A percentile compares a stretch with the other conserved stretches of the same genome.
These are phyloP conservation scores for Bubo blakistoni DNA, from an alignment of 2,113 vertebrate genomes.

Conservation along the genomic window DNA sequence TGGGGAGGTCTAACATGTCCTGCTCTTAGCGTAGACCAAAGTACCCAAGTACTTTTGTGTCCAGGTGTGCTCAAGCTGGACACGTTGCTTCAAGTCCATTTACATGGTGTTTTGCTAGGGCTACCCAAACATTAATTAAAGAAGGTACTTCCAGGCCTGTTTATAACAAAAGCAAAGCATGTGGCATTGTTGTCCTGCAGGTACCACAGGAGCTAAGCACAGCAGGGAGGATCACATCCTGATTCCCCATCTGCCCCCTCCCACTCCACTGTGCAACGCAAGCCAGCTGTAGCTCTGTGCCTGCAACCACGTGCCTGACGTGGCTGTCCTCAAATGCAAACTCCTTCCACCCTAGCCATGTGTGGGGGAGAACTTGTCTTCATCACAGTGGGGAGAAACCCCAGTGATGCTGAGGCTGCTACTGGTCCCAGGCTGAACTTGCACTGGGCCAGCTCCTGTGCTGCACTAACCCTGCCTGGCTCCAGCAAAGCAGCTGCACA, in stretches of 20 bases:
- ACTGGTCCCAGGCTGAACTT: background rate
- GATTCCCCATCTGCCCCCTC: background rate
- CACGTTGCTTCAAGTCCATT: background rate
- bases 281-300: background rate
- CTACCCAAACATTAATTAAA: background rate
- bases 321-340: background rate
- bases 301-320: rapidly evolving
- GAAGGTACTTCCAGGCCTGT: background rate
- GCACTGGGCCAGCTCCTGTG: background rate
- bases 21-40: background rate
- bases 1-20: background rate
- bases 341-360: background rate
- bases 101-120: background rate
- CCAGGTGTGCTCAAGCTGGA: background rate
- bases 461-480: background rate
- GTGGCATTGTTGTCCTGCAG: background rate
- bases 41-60: background rate
- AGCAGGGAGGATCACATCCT: rapidly evolving
- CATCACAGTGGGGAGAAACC: background rate
- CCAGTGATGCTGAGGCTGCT: background rate
- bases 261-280: rapidly evolving
- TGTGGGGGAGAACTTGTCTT: background rate
- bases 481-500: background rate
- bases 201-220: background rate
- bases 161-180: background rate